phyloP scores from a whole-genome alignment of 1,140 invertebrate species.

The Sipha flava region DNA sequence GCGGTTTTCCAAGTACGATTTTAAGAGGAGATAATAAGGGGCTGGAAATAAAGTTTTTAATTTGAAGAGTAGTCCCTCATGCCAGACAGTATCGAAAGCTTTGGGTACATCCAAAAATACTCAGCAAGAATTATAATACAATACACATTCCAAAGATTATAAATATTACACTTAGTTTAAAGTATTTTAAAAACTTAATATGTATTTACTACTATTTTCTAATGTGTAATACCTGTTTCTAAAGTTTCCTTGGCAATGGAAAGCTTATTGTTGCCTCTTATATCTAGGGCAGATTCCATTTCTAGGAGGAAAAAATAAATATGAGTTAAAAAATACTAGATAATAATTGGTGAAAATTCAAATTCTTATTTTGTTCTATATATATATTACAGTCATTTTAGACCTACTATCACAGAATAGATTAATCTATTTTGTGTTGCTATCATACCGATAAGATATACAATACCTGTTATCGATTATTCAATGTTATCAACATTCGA shows the following conservation, averaged over 20 bases:
- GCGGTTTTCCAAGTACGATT: no score
- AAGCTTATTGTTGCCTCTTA: constrained; percentile 37
- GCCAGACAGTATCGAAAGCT: no score
- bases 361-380: background rate
- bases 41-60: no score
- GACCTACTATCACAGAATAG: no score
- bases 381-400: no score
- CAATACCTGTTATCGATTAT: constrained; percentile 4
- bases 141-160: background rate
- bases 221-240: constrained; percentile 48
- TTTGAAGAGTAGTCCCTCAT: no score
- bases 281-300: background rate
- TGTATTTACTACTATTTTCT: background rate
- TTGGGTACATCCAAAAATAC: no score
- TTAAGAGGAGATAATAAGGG: no score
- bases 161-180: background rate
- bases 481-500: background rate
- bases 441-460: no score
- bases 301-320: background rate
- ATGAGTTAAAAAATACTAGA: background rate
- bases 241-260: constrained; percentile 54
- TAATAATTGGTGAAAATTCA: background rate
- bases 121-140: no score
- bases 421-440: no score
- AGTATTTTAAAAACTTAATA: background rate